A percentile compares a stretch with the other conserved stretches of the same genome.
These are phyloP conservation scores for Coelinius sp. DNA, from an alignment of 2,888 invertebrate species.

Conservation along the genomic window DNA sequence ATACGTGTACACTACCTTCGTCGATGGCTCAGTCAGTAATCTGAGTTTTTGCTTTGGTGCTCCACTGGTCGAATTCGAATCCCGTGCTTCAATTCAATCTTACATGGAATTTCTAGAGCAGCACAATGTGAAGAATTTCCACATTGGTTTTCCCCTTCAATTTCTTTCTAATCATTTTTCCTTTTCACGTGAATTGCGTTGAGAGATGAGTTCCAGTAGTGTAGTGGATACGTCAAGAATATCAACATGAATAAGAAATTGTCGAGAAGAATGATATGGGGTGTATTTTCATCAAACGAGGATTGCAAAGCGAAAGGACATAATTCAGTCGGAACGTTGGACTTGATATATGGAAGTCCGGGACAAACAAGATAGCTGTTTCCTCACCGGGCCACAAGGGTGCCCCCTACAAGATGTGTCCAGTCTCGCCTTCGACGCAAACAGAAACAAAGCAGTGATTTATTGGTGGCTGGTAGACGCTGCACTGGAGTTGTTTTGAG, in stretches of 20 bases:
- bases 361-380: conserved; percentile 42
- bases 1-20: neutral
- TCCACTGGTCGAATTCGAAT: neutral
- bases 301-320: conserved; percentile 38
- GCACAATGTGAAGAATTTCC: neutral
- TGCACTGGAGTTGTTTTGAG: neutral
- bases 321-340: conserved; percentile 43
- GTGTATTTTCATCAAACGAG: neutral
- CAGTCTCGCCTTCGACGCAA: conserved; percentile 45
- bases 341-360: conserved; percentile 47
- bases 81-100: neutral
- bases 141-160: neutral
- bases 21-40: neutral
- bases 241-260: neutral
- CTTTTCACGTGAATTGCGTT: neutral
- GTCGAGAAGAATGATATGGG: neutral
- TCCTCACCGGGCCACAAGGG: conserved; percentile 27
- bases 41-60: neutral
- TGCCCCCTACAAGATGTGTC: conserved; percentile 43
- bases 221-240: neutral
- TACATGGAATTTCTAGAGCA: neutral
- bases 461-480: conserved; percentile 36
- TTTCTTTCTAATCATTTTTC: neutral
- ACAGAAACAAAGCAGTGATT: conserved; percentile 52
- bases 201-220: neutral